Evolutionary conservation across 2,888 invertebrate species (phyloP), one percentile per base, ranked within the genome.

Genomic region (Leptodirus hochenwartii): DNA sequence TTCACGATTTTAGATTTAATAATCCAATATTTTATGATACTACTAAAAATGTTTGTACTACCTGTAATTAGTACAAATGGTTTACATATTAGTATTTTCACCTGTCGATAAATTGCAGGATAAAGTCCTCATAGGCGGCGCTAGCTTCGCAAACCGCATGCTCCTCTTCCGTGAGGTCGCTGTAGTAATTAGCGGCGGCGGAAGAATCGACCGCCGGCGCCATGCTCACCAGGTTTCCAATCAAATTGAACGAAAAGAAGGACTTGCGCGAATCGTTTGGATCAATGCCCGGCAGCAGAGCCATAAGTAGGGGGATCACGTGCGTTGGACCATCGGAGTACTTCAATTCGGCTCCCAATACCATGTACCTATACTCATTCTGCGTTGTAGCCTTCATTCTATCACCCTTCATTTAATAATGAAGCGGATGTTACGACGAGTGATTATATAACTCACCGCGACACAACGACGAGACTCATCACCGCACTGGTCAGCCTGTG

Each of bases 171-270:
- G 77, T 76, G 35, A 88, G 58, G 46, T 78, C 71, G 1, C 62
- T 51, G 46, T 71, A 64, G 40, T 70, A 51, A 31, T 70, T 65
- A 20, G 66, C 59, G 2, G 84, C 81, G 9, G 69, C 66, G 4
- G 88, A 87, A 37, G 81, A 87, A 50, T 93, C 85, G 4, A 84
- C 72, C 14, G 85, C 56, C 0, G 88, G 84, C 15, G 90, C 69
- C 59, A 87, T 64, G 39, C 73, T 73, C 9, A 71, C 66, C 46
- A 81, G 71, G 25, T 75, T 69, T 4, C 77, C 64, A 31, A 88
- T 72, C 44, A 85, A 73, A 43, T 80, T 79, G 34, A 87, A 67
- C 0, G 84, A 77, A 14, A 76, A 64, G 29, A 75, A 58, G 14
- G 74, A 74, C 51, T 80, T 80, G 38, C 68, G 66, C 23, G 76